Evolutionary conservation across 1,140 invertebrate genomes (phyloP), one percentile per base, ranked within the genome.

Genomic region (Maniola jurtina): DNA sequence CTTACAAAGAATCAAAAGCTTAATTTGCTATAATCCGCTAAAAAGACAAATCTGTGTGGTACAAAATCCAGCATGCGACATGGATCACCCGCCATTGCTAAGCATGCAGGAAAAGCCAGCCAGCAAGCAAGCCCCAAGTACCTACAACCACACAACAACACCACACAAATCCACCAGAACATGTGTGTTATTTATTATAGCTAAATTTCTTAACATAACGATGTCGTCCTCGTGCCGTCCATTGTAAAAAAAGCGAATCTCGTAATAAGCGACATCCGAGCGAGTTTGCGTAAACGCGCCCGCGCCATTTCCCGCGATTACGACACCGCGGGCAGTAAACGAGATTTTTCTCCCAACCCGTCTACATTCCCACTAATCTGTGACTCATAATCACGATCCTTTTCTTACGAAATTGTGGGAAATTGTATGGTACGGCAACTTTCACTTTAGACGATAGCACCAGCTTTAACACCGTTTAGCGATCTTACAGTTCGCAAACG

Each of bases 211-310:
- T n/a, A n/a, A n/a, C n/a, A n/a, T n/a, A n/a, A n/a, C n/a, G n/a
- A 11, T n/a, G 13, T 45, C 13, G 42, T 13, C 38, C 38, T 38
- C 14, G 16, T 52, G 16, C 15, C 48, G 48, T 52, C 10, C 7
- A 11, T 52, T 52, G 48, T 52, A 52, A 52, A 52, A 55, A 55
- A 52, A n/a, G 25, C 48, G 6, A 9, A 52, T 61, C 69, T 52
- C 61, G 72, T 80, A 84, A 84, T 81, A 66, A 66, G 54, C 79
- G 62, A 82, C 80, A 82, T 84, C 81, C 81, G 76, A 61, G 34
- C 15, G 2, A 14, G 35, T 65, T 55, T 63, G 38, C 61, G 81
- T 76, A 76, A 79, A 79, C 74, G 73, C 72, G 66, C 68, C 71
- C 71, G 70, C 70, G 69, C 58, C 52, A 73, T 74, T 79, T 77